Evolutionary conservation across 1,140 invertebrate genomes (phyloP).

Genomic region (Ips typographus): DNA sequence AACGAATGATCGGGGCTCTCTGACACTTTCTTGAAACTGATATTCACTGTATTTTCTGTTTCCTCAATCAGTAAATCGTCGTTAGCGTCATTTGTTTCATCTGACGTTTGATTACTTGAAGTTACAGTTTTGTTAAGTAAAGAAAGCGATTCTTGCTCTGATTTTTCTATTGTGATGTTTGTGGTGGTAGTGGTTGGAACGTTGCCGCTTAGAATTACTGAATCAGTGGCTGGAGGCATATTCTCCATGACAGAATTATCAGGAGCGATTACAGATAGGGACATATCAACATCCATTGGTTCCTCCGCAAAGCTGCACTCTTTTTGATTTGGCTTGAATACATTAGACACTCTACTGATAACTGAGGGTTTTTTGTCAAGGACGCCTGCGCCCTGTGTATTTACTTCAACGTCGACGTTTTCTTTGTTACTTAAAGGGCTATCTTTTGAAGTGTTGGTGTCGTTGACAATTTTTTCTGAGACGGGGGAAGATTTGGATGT

Average conservation of each 20-base stretch:
- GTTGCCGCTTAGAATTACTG: background rate
- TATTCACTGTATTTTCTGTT: constrained; percentile 11
- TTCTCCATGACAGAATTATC: constrained; percentile 8
- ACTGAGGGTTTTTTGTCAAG: background rate
- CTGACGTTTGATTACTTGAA: constrained; percentile 12
- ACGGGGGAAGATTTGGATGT: background rate
- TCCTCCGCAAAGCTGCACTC: constrained; percentile 29
- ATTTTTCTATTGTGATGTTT: background rate
- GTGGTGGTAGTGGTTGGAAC: background rate
- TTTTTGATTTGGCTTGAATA: constrained; percentile 29
- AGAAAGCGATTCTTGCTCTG: background rate
- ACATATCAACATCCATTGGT: constrained; percentile 33
- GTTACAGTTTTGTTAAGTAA: background rate
- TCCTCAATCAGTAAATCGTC: constrained; percentile 18
- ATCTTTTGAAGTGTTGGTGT: constrained; percentile 11
- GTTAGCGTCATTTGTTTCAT: constrained; percentile 5
- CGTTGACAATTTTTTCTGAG: no score
- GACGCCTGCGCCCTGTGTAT: background rate
- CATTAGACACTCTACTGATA: constrained; percentile 30
- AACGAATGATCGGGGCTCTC: background rate
- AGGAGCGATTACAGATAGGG: constrained; percentile 8
- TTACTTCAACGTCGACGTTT: constrained; percentile 9
- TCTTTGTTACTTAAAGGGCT: constrained; percentile 33
- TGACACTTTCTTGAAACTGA: constrained; percentile 6
- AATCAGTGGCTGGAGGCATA: background rate